Evolutionary conservation across 2,888 invertebrate genomes (phyloP).

Genomic region (Dryomyza anilis): DNA sequence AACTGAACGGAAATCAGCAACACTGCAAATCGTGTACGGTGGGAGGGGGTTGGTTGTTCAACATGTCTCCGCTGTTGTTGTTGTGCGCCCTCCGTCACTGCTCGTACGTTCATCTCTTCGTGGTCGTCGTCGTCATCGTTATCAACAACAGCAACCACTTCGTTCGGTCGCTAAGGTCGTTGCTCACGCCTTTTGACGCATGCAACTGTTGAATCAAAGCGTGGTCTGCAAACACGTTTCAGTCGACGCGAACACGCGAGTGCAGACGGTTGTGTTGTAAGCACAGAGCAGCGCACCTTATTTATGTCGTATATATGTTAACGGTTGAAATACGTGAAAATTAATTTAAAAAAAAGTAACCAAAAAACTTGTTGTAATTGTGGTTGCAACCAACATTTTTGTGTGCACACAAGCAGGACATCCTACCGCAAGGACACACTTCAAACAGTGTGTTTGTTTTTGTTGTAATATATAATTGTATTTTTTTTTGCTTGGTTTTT

Average conservation of each 20-base stretch:
- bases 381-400: background rate
- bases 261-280: constrained; percentile 43
- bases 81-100: background rate
- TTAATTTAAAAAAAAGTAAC: no score
- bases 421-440: no score
- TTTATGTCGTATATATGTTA: background rate
- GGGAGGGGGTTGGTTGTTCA: background rate
- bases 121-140: no score
- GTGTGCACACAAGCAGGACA: no score
- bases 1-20: background rate
- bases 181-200: no score
- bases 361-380: background rate
- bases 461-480: no score
- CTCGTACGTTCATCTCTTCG: no score
- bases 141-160: no score
- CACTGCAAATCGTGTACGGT: background rate
- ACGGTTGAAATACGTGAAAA: no score
- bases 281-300: background rate
- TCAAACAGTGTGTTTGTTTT: no score
- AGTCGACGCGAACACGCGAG: constrained; percentile 50
- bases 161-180: no score
- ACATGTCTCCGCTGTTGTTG: background rate
- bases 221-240: constrained; percentile 34
- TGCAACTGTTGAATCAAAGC: constrained; percentile 41
- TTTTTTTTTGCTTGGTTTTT: no score